Percentiles rank a stretch among this genome's conserved stretches.
phyloP scores from a whole-genome alignment of 2,888 invertebrate genomes.

The Hecatera dysodea region DNA sequence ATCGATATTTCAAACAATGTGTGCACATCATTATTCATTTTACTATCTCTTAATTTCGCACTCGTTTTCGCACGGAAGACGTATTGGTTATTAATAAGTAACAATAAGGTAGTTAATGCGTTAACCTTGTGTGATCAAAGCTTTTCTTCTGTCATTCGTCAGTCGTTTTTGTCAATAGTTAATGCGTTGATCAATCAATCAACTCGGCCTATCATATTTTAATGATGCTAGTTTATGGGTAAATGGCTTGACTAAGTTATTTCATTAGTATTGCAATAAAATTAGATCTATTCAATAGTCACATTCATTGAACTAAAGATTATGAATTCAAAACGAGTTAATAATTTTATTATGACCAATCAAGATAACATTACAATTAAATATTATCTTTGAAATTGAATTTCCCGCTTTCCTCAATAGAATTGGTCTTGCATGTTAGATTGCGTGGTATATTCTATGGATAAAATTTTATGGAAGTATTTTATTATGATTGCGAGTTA shows the following conservation, averaged over 20 bases:
- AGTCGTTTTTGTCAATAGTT: neutral
- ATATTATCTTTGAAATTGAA: neutral
- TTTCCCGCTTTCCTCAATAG: neutral
- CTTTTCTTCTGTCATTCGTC: constrained; percentile 23
- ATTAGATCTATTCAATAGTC: neutral
- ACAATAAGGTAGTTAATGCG: constrained; percentile 4
- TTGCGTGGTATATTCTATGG: constrained; percentile 8
- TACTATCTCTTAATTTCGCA: constrained; percentile 56
- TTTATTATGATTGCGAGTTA: constrained; percentile 40
- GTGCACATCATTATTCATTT: constrained; percentile 48
- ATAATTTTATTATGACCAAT: neutral
- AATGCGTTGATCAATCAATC: neutral
- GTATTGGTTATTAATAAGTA: constrained; percentile 30
- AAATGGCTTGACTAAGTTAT: neutral
- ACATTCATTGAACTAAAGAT: neutral
- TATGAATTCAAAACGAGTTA: neutral
- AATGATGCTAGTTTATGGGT: neutral
- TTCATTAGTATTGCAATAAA: neutral
- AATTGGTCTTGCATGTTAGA: neutral
- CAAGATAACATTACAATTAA: neutral
- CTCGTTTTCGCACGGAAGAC: constrained; percentile 42
- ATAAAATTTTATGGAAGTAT: constrained; percentile 16
- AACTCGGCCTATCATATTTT: neutral
- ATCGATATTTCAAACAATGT: constrained; percentile 57
- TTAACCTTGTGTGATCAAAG: constrained; percentile 14